Percentiles rank a stretch among this genome's conserved stretches.
phyloP scores from a whole-genome alignment of 2,888 invertebrate genomes.

The Cryptosula pallasiana region DNA sequence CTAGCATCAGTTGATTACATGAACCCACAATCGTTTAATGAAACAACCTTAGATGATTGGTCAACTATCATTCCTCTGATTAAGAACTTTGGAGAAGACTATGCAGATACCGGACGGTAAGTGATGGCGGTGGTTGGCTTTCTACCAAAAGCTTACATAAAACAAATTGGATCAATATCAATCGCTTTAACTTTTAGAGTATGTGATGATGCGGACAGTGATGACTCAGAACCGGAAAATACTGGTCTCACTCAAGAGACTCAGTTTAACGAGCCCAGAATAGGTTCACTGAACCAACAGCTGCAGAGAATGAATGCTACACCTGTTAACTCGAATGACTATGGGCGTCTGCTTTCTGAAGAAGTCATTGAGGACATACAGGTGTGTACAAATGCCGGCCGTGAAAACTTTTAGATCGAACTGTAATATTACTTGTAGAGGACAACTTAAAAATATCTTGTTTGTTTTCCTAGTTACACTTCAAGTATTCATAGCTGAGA shows the following conservation, averaged over 20 bases:
- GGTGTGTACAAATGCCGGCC: too few species aligned
- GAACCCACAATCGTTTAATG: background rate
- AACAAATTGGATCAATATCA: too few species aligned
- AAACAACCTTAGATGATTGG: background rate
- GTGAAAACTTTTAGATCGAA: too few species aligned
- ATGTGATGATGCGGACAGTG: background rate
- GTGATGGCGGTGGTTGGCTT: too few species aligned
- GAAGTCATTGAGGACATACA: too few species aligned
- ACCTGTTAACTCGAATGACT: background rate
- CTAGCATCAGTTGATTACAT: conserved; percentile 6
- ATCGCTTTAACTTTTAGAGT: too few species aligned
- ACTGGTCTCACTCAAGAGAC: background rate
- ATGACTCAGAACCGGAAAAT: background rate
- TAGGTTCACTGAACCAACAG: background rate
- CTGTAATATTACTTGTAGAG: too few species aligned
- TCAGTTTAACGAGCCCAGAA: background rate
- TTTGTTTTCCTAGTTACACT: too few species aligned
- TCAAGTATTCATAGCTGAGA: too few species aligned
- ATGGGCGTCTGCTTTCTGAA: background rate
- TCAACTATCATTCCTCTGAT: conserved; percentile 17
- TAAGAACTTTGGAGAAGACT: background rate
- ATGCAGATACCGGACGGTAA: too few species aligned
- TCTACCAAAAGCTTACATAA: too few species aligned
- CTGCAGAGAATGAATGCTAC: background rate
- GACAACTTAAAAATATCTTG: too few species aligned